phyloP scores from a whole-genome alignment of 2,888 invertebrate species.

The Mystacides longicornis region DNA sequence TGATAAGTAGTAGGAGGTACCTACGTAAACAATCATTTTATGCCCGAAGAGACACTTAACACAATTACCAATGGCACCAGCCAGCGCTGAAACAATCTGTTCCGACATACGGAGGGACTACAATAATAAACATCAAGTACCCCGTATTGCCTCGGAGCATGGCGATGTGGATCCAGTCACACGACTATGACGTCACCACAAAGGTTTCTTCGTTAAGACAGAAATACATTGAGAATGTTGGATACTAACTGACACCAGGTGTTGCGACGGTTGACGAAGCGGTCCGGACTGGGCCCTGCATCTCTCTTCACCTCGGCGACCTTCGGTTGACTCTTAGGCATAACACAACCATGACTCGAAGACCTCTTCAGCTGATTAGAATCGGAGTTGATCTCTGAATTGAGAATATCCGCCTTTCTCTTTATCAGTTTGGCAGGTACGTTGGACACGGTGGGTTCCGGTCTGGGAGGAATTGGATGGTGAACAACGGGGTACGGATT shows the following conservation, averaged over 20 bases:
- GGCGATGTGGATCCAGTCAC: too few species aligned
- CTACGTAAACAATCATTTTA: too few species aligned
- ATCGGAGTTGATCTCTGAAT: background rate
- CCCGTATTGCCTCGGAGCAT: too few species aligned
- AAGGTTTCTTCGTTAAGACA: too few species aligned
- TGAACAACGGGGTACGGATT: background rate
- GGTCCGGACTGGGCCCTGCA: constrained; percentile 10
- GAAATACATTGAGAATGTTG: too few species aligned
- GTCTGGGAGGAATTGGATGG: background rate
- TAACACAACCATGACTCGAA: constrained; percentile 20
- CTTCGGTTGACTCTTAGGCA: constrained; percentile 28
- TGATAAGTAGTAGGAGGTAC: too few species aligned
- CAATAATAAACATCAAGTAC: too few species aligned
- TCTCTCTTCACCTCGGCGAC: constrained; percentile 2
- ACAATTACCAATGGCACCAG: too few species aligned
- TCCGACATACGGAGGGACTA: too few species aligned
- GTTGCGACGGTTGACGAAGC: constrained; percentile 40
- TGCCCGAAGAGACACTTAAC: too few species aligned
- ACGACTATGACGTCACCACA: too few species aligned
- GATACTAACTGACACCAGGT: constrained; percentile 49
- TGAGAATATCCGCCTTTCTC: constrained; percentile 1
- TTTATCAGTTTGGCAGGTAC: constrained; percentile 8
- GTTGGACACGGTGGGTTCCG: background rate
- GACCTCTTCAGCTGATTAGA: constrained; percentile 18
- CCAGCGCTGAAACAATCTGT: too few species aligned